These are phyloP conservation scores for Apamea crenata DNA, from an alignment of 2,888 invertebrate species.

Conservation along the genomic window DNA sequence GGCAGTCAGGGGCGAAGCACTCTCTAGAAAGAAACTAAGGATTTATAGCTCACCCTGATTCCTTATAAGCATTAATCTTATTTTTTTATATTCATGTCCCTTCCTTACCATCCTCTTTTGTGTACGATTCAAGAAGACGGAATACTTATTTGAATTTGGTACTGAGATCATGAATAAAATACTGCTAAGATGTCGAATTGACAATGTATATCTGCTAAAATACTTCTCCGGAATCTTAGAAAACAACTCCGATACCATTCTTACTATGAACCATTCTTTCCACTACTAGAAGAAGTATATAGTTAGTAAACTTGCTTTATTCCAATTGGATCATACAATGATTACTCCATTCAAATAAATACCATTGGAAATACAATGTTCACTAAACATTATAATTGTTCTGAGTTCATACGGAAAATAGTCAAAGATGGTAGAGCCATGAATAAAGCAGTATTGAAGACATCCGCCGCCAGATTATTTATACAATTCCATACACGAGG, in stretches of 20 bases:
- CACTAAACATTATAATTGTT: constrained; percentile 10
- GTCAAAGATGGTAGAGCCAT: too few species aligned
- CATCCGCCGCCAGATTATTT: neutral
- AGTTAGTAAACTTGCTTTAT: constrained; percentile 5
- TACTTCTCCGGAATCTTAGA: neutral
- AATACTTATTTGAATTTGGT: neutral
- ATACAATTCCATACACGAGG: neutral
- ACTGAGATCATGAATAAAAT: constrained; percentile 25
- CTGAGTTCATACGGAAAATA: neutral
- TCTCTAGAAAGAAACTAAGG: constrained; percentile 21
- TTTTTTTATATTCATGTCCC: neutral
- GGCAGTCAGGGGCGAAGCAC: neutral
- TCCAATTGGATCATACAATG: neutral
- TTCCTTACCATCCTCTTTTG: neutral
- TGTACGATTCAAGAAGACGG: neutral
- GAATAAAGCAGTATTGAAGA: neutral
- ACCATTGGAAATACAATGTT: constrained; percentile 14
- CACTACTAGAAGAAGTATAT: neutral
- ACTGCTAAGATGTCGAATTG: neutral
- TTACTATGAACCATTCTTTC: neutral
- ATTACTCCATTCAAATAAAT: neutral
- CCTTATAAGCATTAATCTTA: neutral
- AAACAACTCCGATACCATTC: neutral
- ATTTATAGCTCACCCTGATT: constrained; percentile 10
- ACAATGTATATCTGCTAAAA: neutral